Evolutionary conservation across 2,113 vertebrate species (phyloP), one percentile per base, ranked within the genome.

Genomic region (Ondatra zibethicus): DNA sequence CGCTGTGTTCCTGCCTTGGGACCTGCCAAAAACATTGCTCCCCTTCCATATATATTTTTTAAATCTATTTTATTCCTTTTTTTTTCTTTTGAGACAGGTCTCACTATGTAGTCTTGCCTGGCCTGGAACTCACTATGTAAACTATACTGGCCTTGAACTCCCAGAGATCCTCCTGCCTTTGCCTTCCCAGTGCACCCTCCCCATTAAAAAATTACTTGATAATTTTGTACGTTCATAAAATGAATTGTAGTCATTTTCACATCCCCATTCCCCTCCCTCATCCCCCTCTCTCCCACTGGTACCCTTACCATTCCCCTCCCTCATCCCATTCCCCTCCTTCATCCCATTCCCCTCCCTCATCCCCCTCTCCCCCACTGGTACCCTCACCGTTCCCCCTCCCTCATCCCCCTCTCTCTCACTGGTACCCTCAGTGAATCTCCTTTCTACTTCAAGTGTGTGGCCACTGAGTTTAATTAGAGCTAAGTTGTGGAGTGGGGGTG

Each of bases 1-100:
- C 47, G 70, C 0, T 75, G 78, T 55, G 88, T 91, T 88, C 96
- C 77, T 77, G 58, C 93, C 50, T 68, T 94, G 12, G 39, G 91
- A 82, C 77, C 29, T 13, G 4, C 63, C 36, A 65, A 58, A 70
- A 68, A 66, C 39, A 42, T 42, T 63, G 61, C 63, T 63, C n/a
- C 27, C 55, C 55, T 82, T 12, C 6, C 52, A 82, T 82, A 27
- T 27, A n/a, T n/a, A n/a, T 55, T 55, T 55, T 55, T 52, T 61
- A 3, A 39, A 16, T 81, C 80, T 58, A 27, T 61, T 61, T 86
- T 47, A 47, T 66, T 47, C 23, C 29, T 2, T 25, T 50, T 6
- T 45, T 5, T 50, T 65, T 7, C 45, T 65, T 85, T 66, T 33
- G 61, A 33, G 63, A 7, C 29, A 66, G 25, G 39, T 85, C 16